A percentile compares a stretch with the other conserved stretches of the same genome.
phyloP scores from a whole-genome alignment of 53 echinoderm and acorn worm genomes.

The Holothuria leucospilota region DNA sequence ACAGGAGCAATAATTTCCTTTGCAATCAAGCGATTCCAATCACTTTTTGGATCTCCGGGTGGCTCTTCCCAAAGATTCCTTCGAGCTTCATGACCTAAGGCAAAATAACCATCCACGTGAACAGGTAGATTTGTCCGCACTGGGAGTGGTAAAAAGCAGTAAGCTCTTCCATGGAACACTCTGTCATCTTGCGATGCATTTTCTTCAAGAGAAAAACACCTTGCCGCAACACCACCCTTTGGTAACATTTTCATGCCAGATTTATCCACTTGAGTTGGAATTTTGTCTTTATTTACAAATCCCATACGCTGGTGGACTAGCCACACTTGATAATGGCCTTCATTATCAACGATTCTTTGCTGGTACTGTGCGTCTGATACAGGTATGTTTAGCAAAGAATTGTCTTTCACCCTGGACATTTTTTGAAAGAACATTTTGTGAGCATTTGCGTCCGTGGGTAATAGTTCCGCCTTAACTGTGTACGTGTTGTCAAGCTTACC shows the following conservation, averaged over 20 bases:
- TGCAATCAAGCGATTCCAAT: constrained; percentile 47
- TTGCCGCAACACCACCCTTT: constrained; percentile 62
- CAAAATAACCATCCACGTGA: constrained; percentile 87
- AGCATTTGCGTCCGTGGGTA: neutral
- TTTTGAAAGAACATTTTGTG: neutral
- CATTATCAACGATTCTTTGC: neutral
- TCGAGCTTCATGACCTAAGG: constrained; percentile 62
- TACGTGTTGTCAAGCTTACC: neutral
- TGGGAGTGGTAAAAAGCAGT: constrained; percentile 73
- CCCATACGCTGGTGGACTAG: constrained; percentile 58
- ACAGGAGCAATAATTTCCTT: constrained; percentile 30
- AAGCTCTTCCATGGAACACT: neutral
- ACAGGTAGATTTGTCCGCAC: constrained; percentile 73
- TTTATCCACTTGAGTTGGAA: neutral
- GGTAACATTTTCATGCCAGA: constrained; percentile 47
- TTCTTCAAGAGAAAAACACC: neutral
- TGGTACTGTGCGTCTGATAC: neutral
- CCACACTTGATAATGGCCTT: constrained; percentile 46
- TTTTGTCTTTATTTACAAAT: neutral
- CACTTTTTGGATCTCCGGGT: constrained; percentile 36
- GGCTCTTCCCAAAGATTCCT: constrained; percentile 63
- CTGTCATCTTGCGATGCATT: too few species aligned
- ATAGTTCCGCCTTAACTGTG: constrained; percentile 3
- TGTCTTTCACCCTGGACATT: neutral
- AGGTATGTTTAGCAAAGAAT: neutral